These are phyloP conservation scores for Dissostichus mawsoni DNA, from an alignment of 2,113 vertebrate species.

Conservation along the genomic window DNA sequence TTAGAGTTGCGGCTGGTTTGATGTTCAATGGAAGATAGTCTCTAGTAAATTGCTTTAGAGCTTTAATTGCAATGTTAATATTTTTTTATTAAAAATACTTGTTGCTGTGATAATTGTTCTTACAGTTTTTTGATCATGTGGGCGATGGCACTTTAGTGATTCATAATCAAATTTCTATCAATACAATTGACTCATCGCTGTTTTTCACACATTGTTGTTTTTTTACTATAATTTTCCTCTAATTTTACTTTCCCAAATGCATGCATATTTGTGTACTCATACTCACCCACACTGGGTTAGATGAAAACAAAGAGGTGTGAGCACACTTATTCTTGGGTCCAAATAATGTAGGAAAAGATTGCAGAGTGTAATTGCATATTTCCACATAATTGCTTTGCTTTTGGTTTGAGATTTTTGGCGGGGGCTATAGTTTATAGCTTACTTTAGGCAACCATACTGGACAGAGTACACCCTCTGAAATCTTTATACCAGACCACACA, in stretches of 20 bases:
- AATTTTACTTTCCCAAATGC: not conserved
- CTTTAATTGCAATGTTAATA: not conserved
- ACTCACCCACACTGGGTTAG: slow-evolving; percentile 2
- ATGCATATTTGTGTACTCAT: slow-evolving; percentile 3
- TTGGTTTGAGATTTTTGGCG: not conserved
- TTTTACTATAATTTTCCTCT: not conserved
- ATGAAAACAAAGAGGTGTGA: slow-evolving; percentile 3
- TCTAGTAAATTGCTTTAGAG: not conserved
- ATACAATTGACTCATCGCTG: slow-evolving; percentile 11
- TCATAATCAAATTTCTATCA: slow-evolving; percentile 2
- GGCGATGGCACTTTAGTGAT: slow-evolving; percentile 9
- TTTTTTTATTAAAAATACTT: too few relatives aligned
- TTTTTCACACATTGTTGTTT: not conserved
- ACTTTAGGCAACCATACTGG: not conserved
- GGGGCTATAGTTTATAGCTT: not conserved
- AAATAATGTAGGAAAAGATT: not conserved
- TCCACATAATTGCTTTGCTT: not conserved
- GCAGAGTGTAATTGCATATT: not conserved
- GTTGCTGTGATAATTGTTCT: not conserved
- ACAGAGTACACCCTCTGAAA: not conserved
- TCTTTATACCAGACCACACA: not conserved
- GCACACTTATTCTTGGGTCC: slow-evolving; percentile 9
- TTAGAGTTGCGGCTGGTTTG: too few relatives aligned
- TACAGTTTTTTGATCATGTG: not conserved
- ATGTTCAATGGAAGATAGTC: too few relatives aligned